phyloP scores from a whole-genome alignment of 2,888 invertebrate genomes.

The Drosophila flavopinicola region DNA sequence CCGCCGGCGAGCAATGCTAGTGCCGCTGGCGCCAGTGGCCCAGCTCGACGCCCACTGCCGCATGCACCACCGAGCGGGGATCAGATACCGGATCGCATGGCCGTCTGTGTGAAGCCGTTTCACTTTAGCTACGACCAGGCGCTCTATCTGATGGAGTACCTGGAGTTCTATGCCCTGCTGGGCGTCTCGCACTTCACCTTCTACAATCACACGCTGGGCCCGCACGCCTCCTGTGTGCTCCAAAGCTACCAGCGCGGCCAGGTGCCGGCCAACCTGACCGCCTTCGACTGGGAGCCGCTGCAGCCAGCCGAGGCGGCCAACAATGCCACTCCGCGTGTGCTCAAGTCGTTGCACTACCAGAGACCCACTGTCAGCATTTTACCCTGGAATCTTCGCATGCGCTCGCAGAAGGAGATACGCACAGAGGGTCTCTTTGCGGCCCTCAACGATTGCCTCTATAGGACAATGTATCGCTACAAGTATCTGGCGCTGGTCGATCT shows the following conservation, averaged over 20 bases:
- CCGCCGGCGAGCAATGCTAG: conserved; percentile 17
- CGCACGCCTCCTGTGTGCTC: conserved; percentile 91
- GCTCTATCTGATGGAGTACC: conserved; percentile 93
- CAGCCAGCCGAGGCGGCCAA: conserved; percentile 51
- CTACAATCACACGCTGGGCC: conserved; percentile 94
- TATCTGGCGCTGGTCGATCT: conserved; percentile 94
- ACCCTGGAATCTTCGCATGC: conserved; percentile 91
- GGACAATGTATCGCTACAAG: conserved; percentile 93
- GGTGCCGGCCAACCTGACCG: conserved; percentile 82
- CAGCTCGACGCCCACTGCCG: neutral
- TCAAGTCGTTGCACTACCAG: conserved; percentile 68
- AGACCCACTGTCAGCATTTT: conserved; percentile 83
- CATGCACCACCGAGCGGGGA: conserved; percentile 71
- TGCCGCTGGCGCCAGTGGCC: conserved; percentile 1
- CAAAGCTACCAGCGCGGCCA: conserved; percentile 86
- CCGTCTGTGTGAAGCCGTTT: conserved; percentile 95
- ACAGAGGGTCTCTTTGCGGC: conserved; percentile 97
- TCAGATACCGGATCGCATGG: conserved; percentile 86
- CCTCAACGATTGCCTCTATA: conserved; percentile 96
- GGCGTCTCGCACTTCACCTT: conserved; percentile 95
- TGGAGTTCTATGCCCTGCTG: conserved; percentile 93
- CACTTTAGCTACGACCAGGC: conserved; percentile 95
- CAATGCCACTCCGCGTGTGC: conserved; percentile 65
- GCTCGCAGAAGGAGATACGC: conserved; percentile 95
- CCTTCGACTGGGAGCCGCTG: conserved; percentile 70